Evolutionary conservation across 2,888 invertebrate genomes (phyloP), one percentile per base, ranked within the genome.

Genomic region (Rotaria sp.): DNA sequence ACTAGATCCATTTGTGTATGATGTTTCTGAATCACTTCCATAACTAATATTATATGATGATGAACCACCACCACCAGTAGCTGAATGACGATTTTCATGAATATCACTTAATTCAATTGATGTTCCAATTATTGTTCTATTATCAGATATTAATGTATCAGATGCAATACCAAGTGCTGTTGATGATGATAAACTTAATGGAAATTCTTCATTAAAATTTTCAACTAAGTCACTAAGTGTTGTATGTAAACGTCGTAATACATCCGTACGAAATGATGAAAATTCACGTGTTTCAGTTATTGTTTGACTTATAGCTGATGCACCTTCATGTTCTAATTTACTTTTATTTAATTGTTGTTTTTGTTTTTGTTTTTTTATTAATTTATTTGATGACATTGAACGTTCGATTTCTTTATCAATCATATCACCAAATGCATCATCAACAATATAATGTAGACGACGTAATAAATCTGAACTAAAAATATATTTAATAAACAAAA

Each of bases 331-430:
- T 75, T 75, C 75, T 45, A 75, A 45, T 75, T 75, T 38, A 13
- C 24, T 75, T 45, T 38, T 75, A 41, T 75, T 75, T 26, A 75
- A 1, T 45, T 26, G 75, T 75, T 75, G 41, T 26, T 75, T 38
- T 45, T 75, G 41, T 26, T 75, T 38, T 45, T 75, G 75, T 41
- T 45, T 75, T 75, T 41, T 75, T 26, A 38, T 41, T 7, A 24
- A 41, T 75, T 41, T 45, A 75, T 75, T 45, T 13, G 41, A 38
- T 41, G 45, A 26, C 75, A 75, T 41, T 24, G 75, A 75, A 75
- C n/a, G 75, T 38, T 75, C 75, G 7, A 75, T 75, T 75, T 75
- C 75, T 75, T 75, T 75, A 45, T 75, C 75, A 10, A 75, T 45
- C 24, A 45, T 45, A 45, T 75, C 75, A 41, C 75, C 45, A 75